Evolutionary conservation across 2,888 invertebrate species (phyloP).

Genomic region (Scaptomyza tumidula): DNA sequence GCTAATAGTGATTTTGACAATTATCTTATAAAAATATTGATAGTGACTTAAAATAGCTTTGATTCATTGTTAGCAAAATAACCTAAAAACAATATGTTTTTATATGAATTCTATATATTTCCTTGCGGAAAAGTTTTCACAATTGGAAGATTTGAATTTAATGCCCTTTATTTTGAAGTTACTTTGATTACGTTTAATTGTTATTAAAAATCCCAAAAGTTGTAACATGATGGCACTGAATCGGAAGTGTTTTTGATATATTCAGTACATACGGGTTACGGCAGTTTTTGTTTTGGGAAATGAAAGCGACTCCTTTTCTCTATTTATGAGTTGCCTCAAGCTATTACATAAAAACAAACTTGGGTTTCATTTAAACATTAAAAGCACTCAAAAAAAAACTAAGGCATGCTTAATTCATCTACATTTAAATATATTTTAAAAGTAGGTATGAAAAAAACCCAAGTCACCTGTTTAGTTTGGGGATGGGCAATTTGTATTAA

Average conservation of each 20-base stretch:
- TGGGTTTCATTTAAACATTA: neutral
- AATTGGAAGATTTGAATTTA: conserved; percentile 22
- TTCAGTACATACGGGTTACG: conserved; percentile 8
- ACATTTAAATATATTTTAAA: conserved; percentile 8
- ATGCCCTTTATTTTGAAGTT: neutral
- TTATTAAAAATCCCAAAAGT: conserved; percentile 3
- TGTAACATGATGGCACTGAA: conserved; percentile 33
- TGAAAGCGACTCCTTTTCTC: neutral
- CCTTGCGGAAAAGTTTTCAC: neutral
- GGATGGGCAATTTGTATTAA: neutral
- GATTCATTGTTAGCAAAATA: conserved; percentile 1
- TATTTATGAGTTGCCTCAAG: neutral
- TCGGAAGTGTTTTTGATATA: conserved; percentile 37
- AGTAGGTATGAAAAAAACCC: neutral
- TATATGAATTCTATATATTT: conserved; percentile 10
- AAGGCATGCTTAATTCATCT: neutral
- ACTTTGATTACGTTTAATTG: neutral
- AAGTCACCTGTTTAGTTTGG: conserved; percentile 9
- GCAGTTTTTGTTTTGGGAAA: conserved; percentile 8
- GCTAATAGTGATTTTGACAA: conserved; percentile 15
- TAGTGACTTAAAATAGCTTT: neutral
- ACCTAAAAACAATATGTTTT: conserved; percentile 7
- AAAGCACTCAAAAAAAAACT: neutral
- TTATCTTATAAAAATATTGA: conserved; percentile 1
- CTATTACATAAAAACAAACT: neutral